Percentiles rank a stretch among this genome's conserved stretches.
These are phyloP conservation scores for Atopsyche davidsoni DNA, from an alignment of 1,140 invertebrate genomes.

Conservation along the genomic window DNA sequence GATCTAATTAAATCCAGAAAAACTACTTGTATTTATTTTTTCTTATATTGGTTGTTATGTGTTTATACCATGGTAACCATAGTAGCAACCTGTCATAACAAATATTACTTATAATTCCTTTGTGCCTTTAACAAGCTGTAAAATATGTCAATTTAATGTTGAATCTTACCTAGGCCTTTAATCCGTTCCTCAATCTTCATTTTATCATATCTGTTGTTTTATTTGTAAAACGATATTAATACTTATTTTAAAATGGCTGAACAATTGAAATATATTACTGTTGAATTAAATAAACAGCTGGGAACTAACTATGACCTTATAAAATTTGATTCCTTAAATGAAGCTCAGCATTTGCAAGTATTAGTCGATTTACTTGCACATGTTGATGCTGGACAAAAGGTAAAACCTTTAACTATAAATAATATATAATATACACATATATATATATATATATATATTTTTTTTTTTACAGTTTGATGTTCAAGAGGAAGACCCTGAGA, in stretches of 20 bases:
- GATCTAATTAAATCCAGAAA: no score
- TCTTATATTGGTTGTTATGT: no score
- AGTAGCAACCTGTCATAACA: no score
- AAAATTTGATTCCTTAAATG: conserved; percentile 74
- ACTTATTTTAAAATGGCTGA: conserved; percentile 55
- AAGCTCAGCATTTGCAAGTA: conserved; percentile 69
- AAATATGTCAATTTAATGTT: no score
- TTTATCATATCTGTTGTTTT: no score
- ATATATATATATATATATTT: conserved; percentile 7
- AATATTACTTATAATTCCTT: no score
- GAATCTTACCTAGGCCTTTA: no score
- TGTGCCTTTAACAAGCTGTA: no score
- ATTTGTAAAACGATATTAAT: no score
- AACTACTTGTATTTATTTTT: no score
- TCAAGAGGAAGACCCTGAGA: conserved; percentile 42
- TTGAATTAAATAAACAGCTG: conserved; percentile 68
- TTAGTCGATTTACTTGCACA: conserved; percentile 44
- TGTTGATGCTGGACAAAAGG: conserved; percentile 45
- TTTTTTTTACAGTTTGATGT: conserved; percentile 38
- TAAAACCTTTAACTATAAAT: conserved; percentile 28
- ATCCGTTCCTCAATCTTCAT: no score
- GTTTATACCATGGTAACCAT: no score
- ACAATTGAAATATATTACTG: conserved; percentile 72
- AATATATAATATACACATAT: conserved; percentile 9
- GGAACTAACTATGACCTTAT: conserved; percentile 76